A percentile compares a stretch with the other conserved stretches of the same genome.
Evolutionary conservation across 2,113 vertebrate species (phyloP).

Genomic region (Colius striatus): DNA sequence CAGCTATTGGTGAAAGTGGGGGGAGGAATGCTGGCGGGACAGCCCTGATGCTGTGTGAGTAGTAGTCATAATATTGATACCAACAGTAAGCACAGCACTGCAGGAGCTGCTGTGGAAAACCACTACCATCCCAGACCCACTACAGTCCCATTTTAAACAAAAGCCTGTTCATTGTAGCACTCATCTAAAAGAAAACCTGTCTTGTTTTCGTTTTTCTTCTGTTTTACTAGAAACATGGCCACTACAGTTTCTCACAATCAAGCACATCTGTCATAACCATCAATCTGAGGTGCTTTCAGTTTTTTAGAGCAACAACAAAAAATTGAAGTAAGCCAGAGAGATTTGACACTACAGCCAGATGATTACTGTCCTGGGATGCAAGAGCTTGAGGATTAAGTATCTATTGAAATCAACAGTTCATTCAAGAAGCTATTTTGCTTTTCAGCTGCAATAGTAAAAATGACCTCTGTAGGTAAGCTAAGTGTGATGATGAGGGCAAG

Average conservation of each 20-base stretch:
- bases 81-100: too few species aligned
- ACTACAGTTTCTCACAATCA: neutral
- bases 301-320: neutral
- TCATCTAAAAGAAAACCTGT: neutral
- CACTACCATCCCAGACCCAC: too few species aligned
- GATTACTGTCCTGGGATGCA: neutral
- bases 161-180: neutral
- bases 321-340: neutral
- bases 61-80: too few species aligned
- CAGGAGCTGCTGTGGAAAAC: too few species aligned
- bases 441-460: neutral
- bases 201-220: too few species aligned
- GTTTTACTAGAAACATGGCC: neutral
- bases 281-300: neutral
- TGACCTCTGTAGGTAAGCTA: neutral
- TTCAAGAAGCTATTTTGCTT: constrained; percentile 14
- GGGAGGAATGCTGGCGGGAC: too few species aligned
- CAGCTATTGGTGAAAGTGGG: too few species aligned
- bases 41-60: too few species aligned
- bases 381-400: neutral
- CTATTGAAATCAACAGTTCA: neutral
- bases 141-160: neutral
- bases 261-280: neutral
- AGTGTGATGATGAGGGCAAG: neutral
- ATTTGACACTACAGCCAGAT: neutral